Evolutionary conservation across 1,140 invertebrate genomes (phyloP).

Genomic region (Drosophila subobscura): DNA sequence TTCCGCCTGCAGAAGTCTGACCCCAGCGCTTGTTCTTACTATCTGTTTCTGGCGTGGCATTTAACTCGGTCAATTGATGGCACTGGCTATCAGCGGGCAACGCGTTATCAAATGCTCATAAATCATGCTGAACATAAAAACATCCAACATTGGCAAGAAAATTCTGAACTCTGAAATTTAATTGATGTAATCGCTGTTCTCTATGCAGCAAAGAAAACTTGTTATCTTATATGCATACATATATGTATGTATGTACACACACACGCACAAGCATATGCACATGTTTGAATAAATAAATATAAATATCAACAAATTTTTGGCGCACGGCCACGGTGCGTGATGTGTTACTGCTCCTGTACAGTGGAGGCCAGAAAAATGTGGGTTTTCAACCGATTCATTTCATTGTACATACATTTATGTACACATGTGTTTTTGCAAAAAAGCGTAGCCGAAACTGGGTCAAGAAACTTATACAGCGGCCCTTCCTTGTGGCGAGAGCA

Average conservation of each 20-base stretch:
- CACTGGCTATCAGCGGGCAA: constrained; percentile 19
- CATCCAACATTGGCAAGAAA: constrained; percentile 1
- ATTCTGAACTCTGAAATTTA: constrained; percentile 31
- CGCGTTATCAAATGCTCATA: constrained; percentile 50
- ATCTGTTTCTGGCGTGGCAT: constrained; percentile 16
- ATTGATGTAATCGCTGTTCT: constrained; percentile 47
- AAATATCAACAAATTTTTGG: constrained; percentile 16
- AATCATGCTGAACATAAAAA: constrained; percentile 44
- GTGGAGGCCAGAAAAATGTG: background rate
- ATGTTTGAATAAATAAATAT: constrained; percentile 32
- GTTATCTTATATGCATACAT: too few relatives aligned
- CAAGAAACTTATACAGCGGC: constrained; percentile 16
- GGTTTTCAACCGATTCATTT: constrained; percentile 1
- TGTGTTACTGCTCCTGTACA: constrained; percentile 15
- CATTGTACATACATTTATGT: constrained; percentile 3
- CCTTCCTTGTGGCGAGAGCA: background rate
- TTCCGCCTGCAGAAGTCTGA: constrained; percentile 30
- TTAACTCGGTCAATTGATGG: constrained; percentile 52
- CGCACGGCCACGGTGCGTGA: constrained; percentile 46
- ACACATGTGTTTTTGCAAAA: constrained; percentile 2
- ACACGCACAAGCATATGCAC: background rate
- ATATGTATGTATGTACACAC: constrained; percentile 5
- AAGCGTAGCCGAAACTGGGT: constrained; percentile 11
- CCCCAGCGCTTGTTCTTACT: constrained; percentile 11
- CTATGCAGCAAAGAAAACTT: constrained; percentile 8